A percentile compares a stretch with the other conserved stretches of the same genome.
These are phyloP conservation scores for Pegea sp. DNA, from an alignment of 23 tunicate species.

Conservation along the genomic window DNA sequence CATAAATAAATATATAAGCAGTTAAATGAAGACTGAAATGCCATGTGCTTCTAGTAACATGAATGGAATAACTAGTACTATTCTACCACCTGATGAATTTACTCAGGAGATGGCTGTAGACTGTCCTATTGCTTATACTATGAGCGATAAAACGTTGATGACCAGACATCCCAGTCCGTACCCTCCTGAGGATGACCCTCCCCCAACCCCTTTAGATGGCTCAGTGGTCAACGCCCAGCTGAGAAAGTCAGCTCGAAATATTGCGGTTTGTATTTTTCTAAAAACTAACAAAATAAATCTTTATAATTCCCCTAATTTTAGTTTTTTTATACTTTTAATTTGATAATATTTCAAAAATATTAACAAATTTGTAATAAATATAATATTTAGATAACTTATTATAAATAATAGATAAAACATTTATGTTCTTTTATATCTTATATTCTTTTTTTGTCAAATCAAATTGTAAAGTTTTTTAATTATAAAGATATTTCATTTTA, in stretches of 20 bases:
- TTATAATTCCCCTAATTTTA: too few relatives aligned
- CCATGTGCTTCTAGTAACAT: too few relatives aligned
- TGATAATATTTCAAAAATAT: too few relatives aligned
- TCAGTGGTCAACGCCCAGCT: conserved; percentile 5
- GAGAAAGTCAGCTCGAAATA: conserved; percentile 18
- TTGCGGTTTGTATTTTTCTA: conserved; percentile 6
- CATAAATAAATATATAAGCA: too few relatives aligned
- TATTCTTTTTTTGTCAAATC: too few relatives aligned
- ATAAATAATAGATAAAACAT: too few relatives aligned
- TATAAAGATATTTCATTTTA: not conserved
- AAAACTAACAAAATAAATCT: not conserved
- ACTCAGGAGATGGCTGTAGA: conserved; percentile 89
- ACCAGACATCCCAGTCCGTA: conserved; percentile 39
- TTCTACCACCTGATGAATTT: conserved; percentile 59
- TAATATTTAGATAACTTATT: conserved; percentile 3
- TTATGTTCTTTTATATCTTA: too few relatives aligned
- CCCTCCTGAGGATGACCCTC: conserved; percentile 33
- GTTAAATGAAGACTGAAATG: too few relatives aligned
- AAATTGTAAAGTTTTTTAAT: too few relatives aligned
- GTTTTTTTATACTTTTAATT: too few relatives aligned
- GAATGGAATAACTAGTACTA: conserved; percentile 32
- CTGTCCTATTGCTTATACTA: conserved; percentile 44
- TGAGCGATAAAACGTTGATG: conserved; percentile 38
- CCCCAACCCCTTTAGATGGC: conserved; percentile 65
- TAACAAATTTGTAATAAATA: not conserved